phyloP scores from a whole-genome alignment of 2,113 vertebrate species.

The Brachypodius melanocephalos region DNA sequence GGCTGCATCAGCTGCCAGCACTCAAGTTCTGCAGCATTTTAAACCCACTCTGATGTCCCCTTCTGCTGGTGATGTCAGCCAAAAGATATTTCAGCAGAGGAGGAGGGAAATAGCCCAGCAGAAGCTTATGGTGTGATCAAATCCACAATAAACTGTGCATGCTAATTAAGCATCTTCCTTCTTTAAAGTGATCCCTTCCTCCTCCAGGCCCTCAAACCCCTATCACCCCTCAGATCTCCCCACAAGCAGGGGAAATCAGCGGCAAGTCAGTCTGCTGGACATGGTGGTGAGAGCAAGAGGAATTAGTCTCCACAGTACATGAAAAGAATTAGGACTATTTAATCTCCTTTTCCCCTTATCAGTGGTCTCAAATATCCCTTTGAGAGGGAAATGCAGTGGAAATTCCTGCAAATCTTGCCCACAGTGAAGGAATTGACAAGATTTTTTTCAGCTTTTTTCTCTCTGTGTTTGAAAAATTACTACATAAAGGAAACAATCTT shows the following conservation, averaged over 20 bases:
- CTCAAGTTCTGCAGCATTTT: background rate
- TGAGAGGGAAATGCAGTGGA: background rate
- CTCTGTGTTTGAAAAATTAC: slow-evolving; percentile 20
- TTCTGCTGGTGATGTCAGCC: background rate
- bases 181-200: background rate
- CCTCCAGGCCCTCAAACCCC: background rate
- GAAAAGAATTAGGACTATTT: slow-evolving; percentile 26
- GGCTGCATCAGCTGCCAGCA: background rate
- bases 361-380: slow-evolving; percentile 27
- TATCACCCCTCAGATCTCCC: background rate
- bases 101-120: background rate
- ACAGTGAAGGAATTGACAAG: slow-evolving; percentile 41
- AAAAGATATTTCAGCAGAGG: background rate
- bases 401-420: slow-evolving; percentile 39
- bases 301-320: slow-evolving; percentile 20
- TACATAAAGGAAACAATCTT: slow-evolving; percentile 35
- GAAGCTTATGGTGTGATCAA: background rate
- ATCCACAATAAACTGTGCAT: background rate
- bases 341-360: slow-evolving; percentile 49
- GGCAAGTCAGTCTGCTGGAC: background rate
- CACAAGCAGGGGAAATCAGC: background rate
- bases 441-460: slow-evolving; percentile 57
- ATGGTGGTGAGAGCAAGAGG: slow-evolving; percentile 25
- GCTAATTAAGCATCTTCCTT: background rate
- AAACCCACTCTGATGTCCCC: background rate